These are phyloP conservation scores for Caenorhabditis sulstoni DNA, from an alignment of 2,888 invertebrate genomes.

Conservation along the genomic window DNA sequence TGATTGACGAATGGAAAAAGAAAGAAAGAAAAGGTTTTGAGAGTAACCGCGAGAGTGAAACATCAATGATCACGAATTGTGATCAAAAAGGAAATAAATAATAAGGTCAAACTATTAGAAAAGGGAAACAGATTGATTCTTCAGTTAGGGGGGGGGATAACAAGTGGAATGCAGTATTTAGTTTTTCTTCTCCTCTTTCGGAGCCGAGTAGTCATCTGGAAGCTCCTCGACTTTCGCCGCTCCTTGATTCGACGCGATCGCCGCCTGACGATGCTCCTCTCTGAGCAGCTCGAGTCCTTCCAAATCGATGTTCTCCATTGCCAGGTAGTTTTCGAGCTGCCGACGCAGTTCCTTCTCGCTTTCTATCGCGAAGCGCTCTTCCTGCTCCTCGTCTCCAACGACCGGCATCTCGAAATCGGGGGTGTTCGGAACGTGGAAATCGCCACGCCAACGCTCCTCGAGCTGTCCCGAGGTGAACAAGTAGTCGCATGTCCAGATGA, in stretches of 20 bases:
- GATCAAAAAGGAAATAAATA: constrained; percentile 1
- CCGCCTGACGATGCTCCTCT: not conserved
- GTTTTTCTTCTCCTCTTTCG: not conserved
- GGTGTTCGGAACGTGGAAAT: constrained; percentile 37
- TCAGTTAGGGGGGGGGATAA: not conserved
- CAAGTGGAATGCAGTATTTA: not conserved
- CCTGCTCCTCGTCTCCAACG: constrained; percentile 27
- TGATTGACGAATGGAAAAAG: not conserved
- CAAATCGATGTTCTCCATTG: constrained; percentile 6
- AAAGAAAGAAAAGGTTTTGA: constrained; percentile 16
- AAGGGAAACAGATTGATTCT: too few relatives aligned
- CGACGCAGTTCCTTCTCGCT: constrained; percentile 35
- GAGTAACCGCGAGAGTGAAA: constrained; percentile 29
- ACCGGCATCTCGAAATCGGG: constrained; percentile 32
- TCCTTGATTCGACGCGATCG: too few relatives aligned
- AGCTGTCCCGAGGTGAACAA: constrained; percentile 34
- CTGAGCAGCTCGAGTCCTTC: not conserved
- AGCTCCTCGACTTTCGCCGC: too few relatives aligned
- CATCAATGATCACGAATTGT: not conserved
- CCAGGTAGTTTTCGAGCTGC: constrained; percentile 23
- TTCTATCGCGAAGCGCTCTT: constrained; percentile 12
- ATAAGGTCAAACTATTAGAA: not conserved
- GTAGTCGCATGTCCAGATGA: constrained; percentile 44
- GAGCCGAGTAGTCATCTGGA: too few relatives aligned
- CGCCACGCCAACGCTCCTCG: constrained; percentile 22